Conservation (phyloP, 2,888 invertebrate species). For the Cabera pusaria region DNA sequence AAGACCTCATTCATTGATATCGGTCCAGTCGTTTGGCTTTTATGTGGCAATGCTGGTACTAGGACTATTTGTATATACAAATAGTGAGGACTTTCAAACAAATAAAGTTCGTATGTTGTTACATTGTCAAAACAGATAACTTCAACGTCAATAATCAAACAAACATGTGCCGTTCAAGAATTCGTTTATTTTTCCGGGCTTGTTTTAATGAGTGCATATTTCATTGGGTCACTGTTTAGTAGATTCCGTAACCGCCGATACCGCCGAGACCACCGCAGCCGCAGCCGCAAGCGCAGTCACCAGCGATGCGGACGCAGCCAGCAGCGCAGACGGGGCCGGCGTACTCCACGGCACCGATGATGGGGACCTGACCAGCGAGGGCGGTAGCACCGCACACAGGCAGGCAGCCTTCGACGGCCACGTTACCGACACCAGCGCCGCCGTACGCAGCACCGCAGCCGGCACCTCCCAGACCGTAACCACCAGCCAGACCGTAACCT, state of each 20-base stretch:
- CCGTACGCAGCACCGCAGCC: conserved; percentile 14
- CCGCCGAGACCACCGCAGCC: conserved; percentile 26
- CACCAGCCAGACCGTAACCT: conserved; percentile 10
- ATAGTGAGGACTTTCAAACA: too few species aligned
- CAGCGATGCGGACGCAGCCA: conserved; percentile 29
- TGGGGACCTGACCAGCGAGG: conserved; percentile 29
- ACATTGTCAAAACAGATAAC: too few species aligned
- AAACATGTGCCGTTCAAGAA: too few species aligned
- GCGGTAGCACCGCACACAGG: conserved; percentile 41
- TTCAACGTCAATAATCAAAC: too few species aligned
- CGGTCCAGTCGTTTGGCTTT: too few species aligned
- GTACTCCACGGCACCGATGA: conserved; percentile 34
- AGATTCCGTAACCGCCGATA: conserved; percentile 25
- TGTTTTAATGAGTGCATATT: too few species aligned
- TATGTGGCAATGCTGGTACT: too few species aligned
- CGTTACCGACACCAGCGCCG: conserved; percentile 21
- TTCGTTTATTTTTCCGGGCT: too few species aligned
- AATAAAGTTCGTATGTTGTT: too few species aligned
- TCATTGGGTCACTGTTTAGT: conserved; percentile 9
- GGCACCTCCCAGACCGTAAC: conserved; percentile 6
- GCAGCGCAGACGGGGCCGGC: conserved; percentile 28
- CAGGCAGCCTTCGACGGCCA: conserved; percentile 40
- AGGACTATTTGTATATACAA: too few species aligned
- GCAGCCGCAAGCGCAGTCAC: conserved; percentile 30
- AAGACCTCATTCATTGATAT: too few species aligned